A percentile compares a stretch with the other conserved stretches of the same genome.
Conservation (phyloP, 2,797 vertebrate genomes). For the Naso thynnoides region DNA sequence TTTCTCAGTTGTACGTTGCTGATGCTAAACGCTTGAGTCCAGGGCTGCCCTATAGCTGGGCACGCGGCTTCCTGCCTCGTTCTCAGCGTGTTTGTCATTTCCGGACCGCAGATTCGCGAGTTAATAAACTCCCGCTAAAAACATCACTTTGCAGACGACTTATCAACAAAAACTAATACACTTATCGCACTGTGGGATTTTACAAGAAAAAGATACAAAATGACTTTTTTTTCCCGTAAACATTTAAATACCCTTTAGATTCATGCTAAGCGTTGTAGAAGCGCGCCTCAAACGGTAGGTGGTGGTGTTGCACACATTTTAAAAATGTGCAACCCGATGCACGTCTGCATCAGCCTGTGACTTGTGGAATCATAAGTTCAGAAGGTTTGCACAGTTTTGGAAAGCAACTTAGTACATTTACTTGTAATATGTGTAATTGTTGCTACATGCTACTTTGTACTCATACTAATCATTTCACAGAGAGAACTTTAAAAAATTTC, state of each 20-base stretch:
- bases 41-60: not conserved
- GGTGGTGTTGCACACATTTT: slow-evolving; percentile 37
- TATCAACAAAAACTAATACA: accelerated
- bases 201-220: accelerated
- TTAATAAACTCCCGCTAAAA: not conserved
- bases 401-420: not conserved
- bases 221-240: accelerated
- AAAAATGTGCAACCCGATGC: not conserved
- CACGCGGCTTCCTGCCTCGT: slow-evolving; percentile 66
- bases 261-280: not conserved
- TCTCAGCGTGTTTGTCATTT: slow-evolving; percentile 25
- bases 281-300: slow-evolving; percentile 8
- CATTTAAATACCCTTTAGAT: not conserved
- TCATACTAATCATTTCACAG: not conserved
- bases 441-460: not conserved
- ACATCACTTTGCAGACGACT: accelerated
- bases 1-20: not conserved
- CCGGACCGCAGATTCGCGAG: slow-evolving; percentile 74
- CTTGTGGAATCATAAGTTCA: not conserved
- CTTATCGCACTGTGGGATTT: accelerated
- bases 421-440: not conserved
- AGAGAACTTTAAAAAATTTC: not conserved
- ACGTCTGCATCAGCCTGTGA: not conserved
- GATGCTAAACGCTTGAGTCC: not conserved
- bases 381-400: not conserved